phyloP scores from a whole-genome alignment of 2,113 vertebrate genomes.

The Collichthys lucidus region DNA sequence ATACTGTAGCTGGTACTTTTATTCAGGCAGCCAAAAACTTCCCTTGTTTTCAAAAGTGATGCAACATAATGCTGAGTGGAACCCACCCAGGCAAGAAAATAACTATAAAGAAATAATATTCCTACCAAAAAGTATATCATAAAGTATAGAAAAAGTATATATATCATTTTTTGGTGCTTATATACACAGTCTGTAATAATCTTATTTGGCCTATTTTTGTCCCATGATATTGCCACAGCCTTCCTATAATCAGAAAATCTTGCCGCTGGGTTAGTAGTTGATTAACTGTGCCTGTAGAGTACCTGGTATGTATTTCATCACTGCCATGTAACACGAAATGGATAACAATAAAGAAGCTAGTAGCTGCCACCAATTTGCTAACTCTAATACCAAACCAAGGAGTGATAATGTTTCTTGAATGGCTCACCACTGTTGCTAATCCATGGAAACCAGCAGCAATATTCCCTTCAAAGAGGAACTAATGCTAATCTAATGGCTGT shows the following conservation, averaged over 20 bases:
- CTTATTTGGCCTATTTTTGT: conserved; percentile 4
- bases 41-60: not conserved
- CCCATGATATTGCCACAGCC: not conserved
- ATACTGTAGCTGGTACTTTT: not conserved
- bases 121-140: not conserved
- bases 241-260: conserved; percentile 10
- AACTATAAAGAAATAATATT: not conserved
- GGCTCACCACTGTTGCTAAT: conserved; percentile 58
- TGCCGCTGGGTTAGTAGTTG: not conserved
- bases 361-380: conserved; percentile 35
- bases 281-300: conserved; percentile 22
- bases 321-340: not conserved
- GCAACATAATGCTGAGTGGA: not conserved
- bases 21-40: not conserved
- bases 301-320: conserved; percentile 7
- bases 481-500: conserved; percentile 80
- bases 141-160: not conserved
- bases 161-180: conserved; percentile 2
- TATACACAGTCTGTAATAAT: not conserved
- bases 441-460: conserved; percentile 64
- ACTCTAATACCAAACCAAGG: conserved; percentile 47
- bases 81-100: not conserved
- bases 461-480: conserved; percentile 77
- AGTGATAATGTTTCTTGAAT: conserved; percentile 41
- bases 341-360: conserved; percentile 15